These are phyloP conservation scores for Lochmaea crataegi DNA, from an alignment of 2,888 invertebrate species.

Conservation along the genomic window DNA sequence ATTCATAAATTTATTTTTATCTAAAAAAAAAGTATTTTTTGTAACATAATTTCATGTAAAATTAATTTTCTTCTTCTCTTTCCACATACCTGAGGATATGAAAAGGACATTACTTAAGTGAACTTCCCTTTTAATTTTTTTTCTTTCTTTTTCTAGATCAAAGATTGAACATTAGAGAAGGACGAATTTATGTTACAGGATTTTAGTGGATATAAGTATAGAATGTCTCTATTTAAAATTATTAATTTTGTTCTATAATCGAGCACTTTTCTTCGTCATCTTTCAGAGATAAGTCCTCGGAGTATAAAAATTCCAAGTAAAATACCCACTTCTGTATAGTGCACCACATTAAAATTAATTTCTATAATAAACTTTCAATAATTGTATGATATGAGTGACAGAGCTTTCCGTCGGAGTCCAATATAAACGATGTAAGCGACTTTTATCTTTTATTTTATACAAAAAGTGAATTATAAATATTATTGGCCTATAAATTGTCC, in stretches of 20 bases:
- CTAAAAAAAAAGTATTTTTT: not conserved
- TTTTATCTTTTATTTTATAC: slow-evolving; percentile 36
- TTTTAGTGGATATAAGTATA: too few species aligned
- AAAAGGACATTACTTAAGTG: too few species aligned
- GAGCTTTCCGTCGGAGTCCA: slow-evolving; percentile 42
- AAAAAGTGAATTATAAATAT: slow-evolving; percentile 59
- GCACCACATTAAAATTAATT: slow-evolving; percentile 50
- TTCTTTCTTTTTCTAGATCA: too few species aligned
- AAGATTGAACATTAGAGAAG: too few species aligned
- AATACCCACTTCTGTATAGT: slow-evolving; percentile 32
- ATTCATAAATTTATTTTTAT: not conserved
- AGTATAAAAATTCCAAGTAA: slow-evolving; percentile 27
- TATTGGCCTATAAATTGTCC: slow-evolving; percentile 61
- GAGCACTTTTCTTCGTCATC: not conserved
- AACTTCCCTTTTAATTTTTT: too few species aligned
- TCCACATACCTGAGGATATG: too few species aligned
- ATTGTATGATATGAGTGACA: slow-evolving; percentile 50
- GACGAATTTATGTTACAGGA: too few species aligned
- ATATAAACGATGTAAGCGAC: slow-evolving; percentile 31
- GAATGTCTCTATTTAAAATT: too few species aligned
- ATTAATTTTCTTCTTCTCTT: not conserved
- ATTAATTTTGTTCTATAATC: too few species aligned
- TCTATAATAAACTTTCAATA: slow-evolving; percentile 48
- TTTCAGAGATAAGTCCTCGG: not conserved
- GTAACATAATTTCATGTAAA: not conserved